phyloP scores from a whole-genome alignment of 2,113 vertebrate species.

The Scolopax mira region DNA sequence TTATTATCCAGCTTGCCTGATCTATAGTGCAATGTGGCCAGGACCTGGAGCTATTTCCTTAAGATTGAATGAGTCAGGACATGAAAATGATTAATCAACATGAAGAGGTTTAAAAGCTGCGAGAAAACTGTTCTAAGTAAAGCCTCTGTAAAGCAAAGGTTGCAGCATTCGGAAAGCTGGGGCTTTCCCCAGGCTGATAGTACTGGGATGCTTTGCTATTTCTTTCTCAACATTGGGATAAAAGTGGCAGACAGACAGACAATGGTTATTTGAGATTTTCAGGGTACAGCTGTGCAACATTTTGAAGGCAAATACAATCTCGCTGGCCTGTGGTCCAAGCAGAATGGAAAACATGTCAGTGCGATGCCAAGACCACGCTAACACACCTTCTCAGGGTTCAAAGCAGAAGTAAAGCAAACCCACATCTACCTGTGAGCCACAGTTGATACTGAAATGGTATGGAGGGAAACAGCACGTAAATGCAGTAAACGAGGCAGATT shows the following conservation, averaged over 20 bases:
- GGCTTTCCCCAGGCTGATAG: slow-evolving; percentile 62
- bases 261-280: background rate
- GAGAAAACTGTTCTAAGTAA: slow-evolving; percentile 51
- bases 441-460: background rate
- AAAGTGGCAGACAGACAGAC: background rate
- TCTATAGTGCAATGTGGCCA: slow-evolving; percentile 6
- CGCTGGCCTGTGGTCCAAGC: background rate
- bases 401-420: background rate
- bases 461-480: background rate
- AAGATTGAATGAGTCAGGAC: slow-evolving; percentile 65
- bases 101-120: slow-evolving; percentile 57
- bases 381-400: background rate
- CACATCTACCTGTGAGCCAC: background rate
- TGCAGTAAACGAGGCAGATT: background rate
- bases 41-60: slow-evolving; percentile 65
- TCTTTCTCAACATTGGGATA: slow-evolving; percentile 26
- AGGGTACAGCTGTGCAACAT: background rate
- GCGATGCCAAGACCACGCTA: background rate
- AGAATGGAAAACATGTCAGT: background rate
- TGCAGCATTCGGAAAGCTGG: slow-evolving; percentile 38
- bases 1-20: slow-evolving; percentile 63
- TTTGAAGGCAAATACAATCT: background rate
- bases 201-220: slow-evolving; percentile 16
- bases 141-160: slow-evolving; percentile 31
- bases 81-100: slow-evolving; percentile 71